A percentile compares a stretch with the other conserved stretches of the same genome.
Evolutionary conservation across 2,113 vertebrate species (phyloP).

Genomic region (Myrmecophaga tridactyla): DNA sequence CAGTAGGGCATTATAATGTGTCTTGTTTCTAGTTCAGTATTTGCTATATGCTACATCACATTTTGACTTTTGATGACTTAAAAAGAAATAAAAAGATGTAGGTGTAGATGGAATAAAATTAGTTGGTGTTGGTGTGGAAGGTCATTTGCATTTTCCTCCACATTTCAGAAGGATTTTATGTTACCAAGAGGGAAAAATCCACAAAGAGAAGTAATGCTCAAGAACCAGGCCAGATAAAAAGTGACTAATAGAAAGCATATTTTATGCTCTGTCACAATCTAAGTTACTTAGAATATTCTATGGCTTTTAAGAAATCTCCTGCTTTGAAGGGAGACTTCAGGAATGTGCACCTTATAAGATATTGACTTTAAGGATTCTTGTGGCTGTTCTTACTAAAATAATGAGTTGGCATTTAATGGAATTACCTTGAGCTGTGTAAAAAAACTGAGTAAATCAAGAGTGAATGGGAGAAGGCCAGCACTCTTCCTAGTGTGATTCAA

Average conservation of each 20-base stretch:
- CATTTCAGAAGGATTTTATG: conserved; percentile 33
- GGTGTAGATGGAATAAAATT: not conserved
- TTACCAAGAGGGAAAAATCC: not conserved
- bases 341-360: not conserved
- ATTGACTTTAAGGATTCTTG: not conserved
- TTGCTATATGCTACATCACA: not conserved
- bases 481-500: not conserved
- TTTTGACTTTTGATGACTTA: conserved; percentile 13
- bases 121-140: not conserved
- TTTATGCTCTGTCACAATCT: conserved; percentile 10
- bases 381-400: not conserved
- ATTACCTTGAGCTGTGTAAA: conserved; percentile 30
- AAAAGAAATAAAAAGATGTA: not conserved
- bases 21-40: not conserved
- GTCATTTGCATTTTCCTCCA: conserved; percentile 9
- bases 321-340: not conserved
- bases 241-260: not conserved
- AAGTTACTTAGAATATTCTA: not conserved
- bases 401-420: not conserved
- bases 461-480: too few relatives aligned
- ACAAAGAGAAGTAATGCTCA: not conserved
- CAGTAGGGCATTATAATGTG: not conserved
- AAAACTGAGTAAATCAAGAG: not conserved
- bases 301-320: not conserved
- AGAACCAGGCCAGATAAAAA: not conserved